These are phyloP conservation scores for Patiria pectinifera DNA, from an alignment of 53 echinoderm and acorn worm genomes.

Conservation along the genomic window DNA sequence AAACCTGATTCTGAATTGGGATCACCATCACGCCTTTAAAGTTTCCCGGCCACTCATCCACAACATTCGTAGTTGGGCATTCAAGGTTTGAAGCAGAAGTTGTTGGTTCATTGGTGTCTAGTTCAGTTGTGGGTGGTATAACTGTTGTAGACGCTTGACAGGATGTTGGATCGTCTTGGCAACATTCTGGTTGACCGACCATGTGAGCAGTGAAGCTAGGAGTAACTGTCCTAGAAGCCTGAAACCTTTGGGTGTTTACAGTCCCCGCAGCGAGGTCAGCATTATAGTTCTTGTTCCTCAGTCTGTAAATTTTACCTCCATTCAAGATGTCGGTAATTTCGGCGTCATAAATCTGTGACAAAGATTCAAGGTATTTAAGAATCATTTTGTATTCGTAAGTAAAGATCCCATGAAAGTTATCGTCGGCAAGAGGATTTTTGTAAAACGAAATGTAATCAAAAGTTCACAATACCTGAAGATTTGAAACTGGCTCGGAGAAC, in stretches of 20 bases:
- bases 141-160: constrained; percentile 28
- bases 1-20: constrained; percentile 63
- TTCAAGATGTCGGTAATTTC: constrained; percentile 8
- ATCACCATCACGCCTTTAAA: constrained; percentile 72
- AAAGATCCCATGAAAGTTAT: not conserved
- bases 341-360: constrained; percentile 54
- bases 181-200: constrained; percentile 51
- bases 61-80: constrained; percentile 23
- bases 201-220: constrained; percentile 39
- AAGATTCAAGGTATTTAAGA: too few species aligned
- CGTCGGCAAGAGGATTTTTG: not conserved
- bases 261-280: constrained; percentile 56
- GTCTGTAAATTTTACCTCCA: constrained; percentile 41
- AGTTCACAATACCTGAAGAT: constrained; percentile 57
- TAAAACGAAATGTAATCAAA: too few species aligned
- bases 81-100: not conserved
- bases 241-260: constrained; percentile 27
- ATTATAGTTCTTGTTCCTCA: constrained; percentile 70
- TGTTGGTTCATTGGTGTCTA: not conserved
- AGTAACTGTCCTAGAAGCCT: not conserved
- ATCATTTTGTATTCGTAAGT: too few species aligned
- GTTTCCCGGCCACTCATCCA: constrained; percentile 75
- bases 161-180: not conserved
- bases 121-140: not conserved
- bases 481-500: constrained; percentile 62